Evolutionary conservation across 2,888 invertebrate species (phyloP).

Genomic region (Amphipoea oculea): DNA sequence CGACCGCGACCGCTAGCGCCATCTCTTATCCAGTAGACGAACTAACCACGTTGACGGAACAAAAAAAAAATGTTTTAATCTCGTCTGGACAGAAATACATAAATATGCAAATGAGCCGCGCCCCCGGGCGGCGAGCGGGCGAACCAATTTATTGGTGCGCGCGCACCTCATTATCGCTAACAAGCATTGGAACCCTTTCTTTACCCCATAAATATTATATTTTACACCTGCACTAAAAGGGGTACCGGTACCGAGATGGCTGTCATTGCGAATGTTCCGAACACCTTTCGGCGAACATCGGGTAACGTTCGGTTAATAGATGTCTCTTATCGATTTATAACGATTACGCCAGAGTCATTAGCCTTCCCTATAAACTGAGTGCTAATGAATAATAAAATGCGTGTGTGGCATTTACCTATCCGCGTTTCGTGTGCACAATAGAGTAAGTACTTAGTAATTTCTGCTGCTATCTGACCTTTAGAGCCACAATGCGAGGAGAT

Average conservation of each 20-base stretch:
- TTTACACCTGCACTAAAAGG: conserved; percentile 87
- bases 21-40: conserved; percentile 81
- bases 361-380: conserved; percentile 38
- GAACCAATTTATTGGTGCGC: conserved; percentile 87
- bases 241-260: conserved; percentile 63
- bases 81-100: conserved; percentile 79
- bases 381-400: conserved; percentile 57
- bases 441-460: conserved; percentile 36
- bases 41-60: conserved; percentile 63
- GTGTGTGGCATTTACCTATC: conserved; percentile 38
- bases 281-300: conserved; percentile 62
- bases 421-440: conserved; percentile 44
- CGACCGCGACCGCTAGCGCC: conserved; percentile 72
- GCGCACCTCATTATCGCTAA: conserved; percentile 89
- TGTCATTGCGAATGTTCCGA: conserved; percentile 64
- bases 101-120: conserved; percentile 87
- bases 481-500: conserved; percentile 10
- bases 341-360: conserved; percentile 43
- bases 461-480: conserved; percentile 55
- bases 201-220: conserved; percentile 89
- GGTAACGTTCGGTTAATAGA: conserved; percentile 58
- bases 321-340: conserved; percentile 62
- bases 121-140: conserved; percentile 84
- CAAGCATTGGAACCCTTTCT: conserved; percentile 88
- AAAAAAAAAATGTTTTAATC: conserved; percentile 69